These are phyloP conservation scores for Taxidea taxus DNA, from an alignment of 2,113 vertebrate genomes.

Conservation along the genomic window DNA sequence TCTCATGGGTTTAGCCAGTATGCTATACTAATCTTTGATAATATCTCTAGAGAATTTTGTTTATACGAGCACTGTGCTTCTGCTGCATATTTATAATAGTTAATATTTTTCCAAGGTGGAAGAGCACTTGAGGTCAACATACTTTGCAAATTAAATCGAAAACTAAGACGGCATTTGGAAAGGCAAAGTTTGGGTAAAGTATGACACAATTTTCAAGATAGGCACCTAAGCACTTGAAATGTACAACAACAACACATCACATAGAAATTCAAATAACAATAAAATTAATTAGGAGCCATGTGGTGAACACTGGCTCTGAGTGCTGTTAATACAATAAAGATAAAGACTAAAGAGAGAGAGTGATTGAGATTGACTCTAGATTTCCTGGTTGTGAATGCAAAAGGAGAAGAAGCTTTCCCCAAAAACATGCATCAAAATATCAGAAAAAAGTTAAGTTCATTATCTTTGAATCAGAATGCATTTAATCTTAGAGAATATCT, in stretches of 20 bases:
- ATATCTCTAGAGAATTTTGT: neutral
- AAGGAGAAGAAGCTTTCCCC: neutral
- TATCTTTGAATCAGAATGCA: neutral
- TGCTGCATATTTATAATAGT: neutral
- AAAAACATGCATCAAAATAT: neutral
- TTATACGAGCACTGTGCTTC: neutral
- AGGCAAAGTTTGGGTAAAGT: neutral
- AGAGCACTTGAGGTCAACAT: neutral
- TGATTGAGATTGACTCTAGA: neutral
- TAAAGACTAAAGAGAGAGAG: neutral
- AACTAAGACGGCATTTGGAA: neutral
- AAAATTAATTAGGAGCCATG: neutral
- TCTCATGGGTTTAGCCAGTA: neutral
- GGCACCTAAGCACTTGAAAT: neutral
- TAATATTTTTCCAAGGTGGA: slow-evolving; percentile 1
- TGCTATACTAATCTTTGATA: neutral
- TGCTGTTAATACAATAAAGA: neutral
- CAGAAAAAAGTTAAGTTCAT: neutral
- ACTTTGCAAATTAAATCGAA: slow-evolving; percentile 43
- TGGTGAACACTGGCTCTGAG: neutral
- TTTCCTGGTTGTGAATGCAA: neutral
- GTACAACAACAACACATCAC: neutral
- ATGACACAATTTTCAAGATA: neutral
- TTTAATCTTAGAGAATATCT: neutral
- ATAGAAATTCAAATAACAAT: slow-evolving; percentile 4